Percentiles rank a stretch among this genome's conserved stretches.
Conservation (phyloP, 2,888 invertebrate genomes). For the Heterodera filipjevi region DNA sequence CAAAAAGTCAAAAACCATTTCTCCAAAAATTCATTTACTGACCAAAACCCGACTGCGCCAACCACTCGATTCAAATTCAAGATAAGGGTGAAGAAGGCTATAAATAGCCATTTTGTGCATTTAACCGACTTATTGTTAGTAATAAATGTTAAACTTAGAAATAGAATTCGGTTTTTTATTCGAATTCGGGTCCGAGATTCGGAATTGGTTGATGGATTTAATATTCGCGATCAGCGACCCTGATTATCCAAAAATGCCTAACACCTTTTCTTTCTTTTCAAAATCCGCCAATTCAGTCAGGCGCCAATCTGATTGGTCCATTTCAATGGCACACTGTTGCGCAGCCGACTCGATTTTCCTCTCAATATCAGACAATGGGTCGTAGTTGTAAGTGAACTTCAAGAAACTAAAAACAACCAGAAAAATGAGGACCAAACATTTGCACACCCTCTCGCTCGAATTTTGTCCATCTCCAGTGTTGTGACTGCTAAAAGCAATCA, state of each 20-base stretch:
- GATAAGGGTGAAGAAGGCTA: too few species aligned
- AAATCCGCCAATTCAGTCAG: constrained; percentile 16
- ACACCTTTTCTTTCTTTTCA: constrained; percentile 24
- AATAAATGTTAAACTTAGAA: too few species aligned
- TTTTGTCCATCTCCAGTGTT: constrained; percentile 47
- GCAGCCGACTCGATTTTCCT: constrained; percentile 8
- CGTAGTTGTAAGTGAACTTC: constrained; percentile 36
- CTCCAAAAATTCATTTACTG: too few species aligned
- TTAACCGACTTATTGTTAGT: too few species aligned
- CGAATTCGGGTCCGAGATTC: too few species aligned
- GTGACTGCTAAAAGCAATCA: constrained; percentile 21
- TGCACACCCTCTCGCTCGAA: constrained; percentile 61
- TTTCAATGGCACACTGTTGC: neutral
- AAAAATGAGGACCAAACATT: neutral
- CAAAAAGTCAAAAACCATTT: too few species aligned
- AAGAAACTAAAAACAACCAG: constrained; percentile 36
- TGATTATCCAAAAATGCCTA: neutral
- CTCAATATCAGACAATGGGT: constrained; percentile 35
- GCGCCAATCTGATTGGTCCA: constrained; percentile 23
- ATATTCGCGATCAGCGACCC: too few species aligned
- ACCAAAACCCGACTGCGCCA: too few species aligned
- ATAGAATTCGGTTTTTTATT: too few species aligned
- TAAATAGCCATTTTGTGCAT: neutral
- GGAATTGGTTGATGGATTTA: too few species aligned
- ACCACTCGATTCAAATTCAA: too few species aligned